Base-by-base conservation (phyloP, 1,140 invertebrate genomes). In the Theocolax elegans region DNA sequence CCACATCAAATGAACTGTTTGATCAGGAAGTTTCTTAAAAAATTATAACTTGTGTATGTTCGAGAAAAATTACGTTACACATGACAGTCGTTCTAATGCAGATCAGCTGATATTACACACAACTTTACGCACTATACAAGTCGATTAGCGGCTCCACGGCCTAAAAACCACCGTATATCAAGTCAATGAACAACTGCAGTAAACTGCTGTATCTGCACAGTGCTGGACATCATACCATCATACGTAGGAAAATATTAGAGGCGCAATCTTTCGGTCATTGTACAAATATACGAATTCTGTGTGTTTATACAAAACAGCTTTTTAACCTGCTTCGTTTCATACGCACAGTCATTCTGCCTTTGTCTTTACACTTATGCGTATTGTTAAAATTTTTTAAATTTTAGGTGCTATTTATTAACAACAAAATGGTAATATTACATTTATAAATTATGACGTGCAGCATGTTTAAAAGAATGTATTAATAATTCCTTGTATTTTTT, bases 311-410 rank as follows among this genome's bases (percentile, higher is more conserved):
- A 15, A 19, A 29, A 54, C 51, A 7, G n/a, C n/a, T n/a, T 38
- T 46, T 35, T 67, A 67, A 67, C 51, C 51, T 48, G 23, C 48
- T 40, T 25, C 27, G 27, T 15, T 42, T 15, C 29, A n/a, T 17
- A 42, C 38, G 56, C 38, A 54, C 17, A 54, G 63, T 65, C 63
- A 65, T 65, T n/a, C n/a, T n/a, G n/a, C n/a, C n/a, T n/a, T n/a
- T n/a, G n/a, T n/a, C n/a, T n/a, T 23, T 44, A 46, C 2, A 27
- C 13, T 12, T 44, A 46, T 2, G 15, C 13, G 4, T 13, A 6
- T 42, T 17, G 31, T 15, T 6, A 17, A 9, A 60, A 27, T 60
- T 46, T 10, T 60, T 25, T 9, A 60, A 60, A 60, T 60, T 46
- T 46, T 44, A 10, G 29, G 58, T 60, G 8, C 13, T 27, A 46